A percentile compares a stretch with the other conserved stretches of the same genome.
These are phyloP conservation scores for Leucoptera coffeella DNA, from an alignment of 2,888 invertebrate genomes.

Conservation along the genomic window DNA sequence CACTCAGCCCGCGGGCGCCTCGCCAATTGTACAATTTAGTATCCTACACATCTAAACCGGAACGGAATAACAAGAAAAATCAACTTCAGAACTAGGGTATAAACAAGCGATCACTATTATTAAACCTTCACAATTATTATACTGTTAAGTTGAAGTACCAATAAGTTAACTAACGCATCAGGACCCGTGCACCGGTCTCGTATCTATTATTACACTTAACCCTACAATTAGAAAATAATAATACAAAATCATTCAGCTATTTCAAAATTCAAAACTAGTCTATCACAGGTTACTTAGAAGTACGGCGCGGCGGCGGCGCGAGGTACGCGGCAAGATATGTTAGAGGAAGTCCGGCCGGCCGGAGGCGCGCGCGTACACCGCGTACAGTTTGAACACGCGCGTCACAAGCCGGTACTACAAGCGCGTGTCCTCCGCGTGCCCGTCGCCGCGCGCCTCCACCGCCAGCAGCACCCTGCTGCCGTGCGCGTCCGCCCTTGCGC, in stretches of 20 bases:
- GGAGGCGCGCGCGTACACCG: slow-evolving; percentile 17
- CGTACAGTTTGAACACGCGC: slow-evolving; percentile 44
- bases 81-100: no score
- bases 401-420: slow-evolving; percentile 45
- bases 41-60: no score
- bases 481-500: slow-evolving; percentile 7
- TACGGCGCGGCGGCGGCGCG: slow-evolving; percentile 8
- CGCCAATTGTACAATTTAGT: no score
- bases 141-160: no score
- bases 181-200: no score
- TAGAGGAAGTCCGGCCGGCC: slow-evolving; percentile 11
- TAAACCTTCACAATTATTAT: no score
- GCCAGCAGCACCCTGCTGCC: slow-evolving; percentile 33
- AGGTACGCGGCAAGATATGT: slow-evolving; percentile 13
- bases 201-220: no score
- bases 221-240: background rate
- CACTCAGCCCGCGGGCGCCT: no score
- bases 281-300: slow-evolving; percentile 45
- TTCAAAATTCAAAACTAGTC: slow-evolving; percentile 39
- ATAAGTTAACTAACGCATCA: no score
- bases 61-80: no score
- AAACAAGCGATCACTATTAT: no score
- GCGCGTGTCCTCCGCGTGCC: slow-evolving; percentile 20
- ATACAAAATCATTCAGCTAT: slow-evolving; percentile 20
- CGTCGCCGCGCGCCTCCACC: slow-evolving; percentile 28